Base-by-base conservation (phyloP, 2,113 vertebrate genomes). In the Cyphomyrus discorhynchus region DNA sequence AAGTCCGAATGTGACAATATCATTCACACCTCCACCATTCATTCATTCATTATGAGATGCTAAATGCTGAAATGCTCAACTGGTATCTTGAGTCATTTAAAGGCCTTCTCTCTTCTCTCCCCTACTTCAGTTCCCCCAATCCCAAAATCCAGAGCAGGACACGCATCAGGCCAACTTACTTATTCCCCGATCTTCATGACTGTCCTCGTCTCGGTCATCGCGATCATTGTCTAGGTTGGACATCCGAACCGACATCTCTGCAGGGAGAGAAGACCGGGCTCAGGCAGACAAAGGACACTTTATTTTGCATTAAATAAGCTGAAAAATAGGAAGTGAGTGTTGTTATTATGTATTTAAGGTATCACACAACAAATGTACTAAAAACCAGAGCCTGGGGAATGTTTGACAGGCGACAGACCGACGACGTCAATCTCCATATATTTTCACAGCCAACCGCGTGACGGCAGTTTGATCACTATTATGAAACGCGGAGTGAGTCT, bases 221-320 rank as follows among this genome's bases (percentile, higher is more conserved):
- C 98, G 93, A 70, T 99, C 98, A 0, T 99, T 99, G 62, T 99
- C 98, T 93, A 99, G 96, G 96, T 99, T 99, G 90, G 98, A 99
- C 98, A 99, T 99, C 2, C 98, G 96, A 93, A 99, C 98, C 0
- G 98, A 99, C 98, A 99, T 99, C 94, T 99, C 98, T 99, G 91
- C 89, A 92, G 91, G 52, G 50, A 35, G 27, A 21, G 45, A 53
- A 50, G 9, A 24, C 17, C 0, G 15, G 5, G 31, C 9, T 86
- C 21, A 86, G 1, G 27, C 50, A 52, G 24, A 31, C 8, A 17
- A 7, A 31, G 9, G 24, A 77, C 35, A 88, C 35, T 13, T 80
- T 47, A 42, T 42, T 84, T 47, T 10, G 49, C 85, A 39, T 17
- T 39, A 53, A 56, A 87, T 39, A 21, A 53, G n/a, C 3, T 11